Percentiles rank a stretch among this genome's conserved stretches.
phyloP scores from a whole-genome alignment of 2,797 vertebrate species.

The Hephaestus fuliginosus region DNA sequence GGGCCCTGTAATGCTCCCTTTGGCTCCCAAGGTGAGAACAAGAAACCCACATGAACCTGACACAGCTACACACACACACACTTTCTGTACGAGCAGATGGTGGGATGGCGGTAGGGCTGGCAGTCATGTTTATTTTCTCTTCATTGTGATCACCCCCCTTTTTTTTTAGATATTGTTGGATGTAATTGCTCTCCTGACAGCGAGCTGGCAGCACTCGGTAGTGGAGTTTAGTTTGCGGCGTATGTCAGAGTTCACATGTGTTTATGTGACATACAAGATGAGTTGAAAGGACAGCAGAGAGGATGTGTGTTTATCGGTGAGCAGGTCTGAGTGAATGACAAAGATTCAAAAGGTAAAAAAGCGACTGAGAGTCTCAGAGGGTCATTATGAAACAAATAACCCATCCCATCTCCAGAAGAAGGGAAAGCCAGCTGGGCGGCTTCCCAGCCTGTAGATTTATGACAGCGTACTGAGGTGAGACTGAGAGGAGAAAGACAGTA shows the following conservation, averaged over 20 bases:
- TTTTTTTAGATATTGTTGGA: constrained; percentile 12
- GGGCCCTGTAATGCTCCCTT: constrained; percentile 31
- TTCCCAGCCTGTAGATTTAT: constrained; percentile 59
- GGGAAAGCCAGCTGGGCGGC: constrained; percentile 52
- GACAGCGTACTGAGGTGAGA: constrained; percentile 36
- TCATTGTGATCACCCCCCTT: constrained; percentile 17
- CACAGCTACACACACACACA: constrained; percentile 9
- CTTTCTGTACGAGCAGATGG: constrained; percentile 20
- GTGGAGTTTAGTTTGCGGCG: background rate
- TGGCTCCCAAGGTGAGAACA: constrained; percentile 58
- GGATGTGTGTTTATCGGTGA: background rate
- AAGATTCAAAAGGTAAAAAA: constrained; percentile 33
- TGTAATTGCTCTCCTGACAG: constrained; percentile 29
- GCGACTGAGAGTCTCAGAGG: constrained; percentile 39
- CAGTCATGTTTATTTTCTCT: constrained; percentile 32
- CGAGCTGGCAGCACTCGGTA: constrained; percentile 8
- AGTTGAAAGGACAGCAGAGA: background rate
- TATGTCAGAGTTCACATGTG: constrained; percentile 19
- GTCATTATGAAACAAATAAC: constrained; percentile 51
- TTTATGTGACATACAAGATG: background rate
- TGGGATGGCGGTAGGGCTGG: constrained; percentile 21
- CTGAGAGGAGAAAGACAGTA: constrained; percentile 37
- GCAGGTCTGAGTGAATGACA: constrained; percentile 31
- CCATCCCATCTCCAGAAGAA: constrained; percentile 16
- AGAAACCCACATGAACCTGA: constrained; percentile 42